Conservation (phyloP, 1,140 invertebrate genomes). For the Planococcus citri region DNA sequence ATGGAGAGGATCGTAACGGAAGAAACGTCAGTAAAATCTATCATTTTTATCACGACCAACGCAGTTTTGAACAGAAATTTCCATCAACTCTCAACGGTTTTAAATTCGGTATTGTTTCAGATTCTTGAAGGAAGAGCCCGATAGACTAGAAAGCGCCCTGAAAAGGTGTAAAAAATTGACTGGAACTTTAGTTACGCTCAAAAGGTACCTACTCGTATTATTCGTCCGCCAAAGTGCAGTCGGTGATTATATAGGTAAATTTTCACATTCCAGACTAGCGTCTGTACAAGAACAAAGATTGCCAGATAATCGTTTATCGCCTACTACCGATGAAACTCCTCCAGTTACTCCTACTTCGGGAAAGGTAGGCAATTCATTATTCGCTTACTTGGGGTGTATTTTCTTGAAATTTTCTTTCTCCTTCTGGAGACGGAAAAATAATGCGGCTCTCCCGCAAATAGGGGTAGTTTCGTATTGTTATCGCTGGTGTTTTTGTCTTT, state of each 20-base stretch:
- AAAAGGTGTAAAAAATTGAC: conserved; percentile 91
- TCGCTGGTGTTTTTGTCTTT: too few relatives aligned
- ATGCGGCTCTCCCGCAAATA: neutral
- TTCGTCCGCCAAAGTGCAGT: neutral
- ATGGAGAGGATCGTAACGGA: conserved; percentile 89
- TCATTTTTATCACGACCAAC: too few relatives aligned
- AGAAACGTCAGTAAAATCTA: conserved; percentile 54
- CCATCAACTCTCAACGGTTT: neutral
- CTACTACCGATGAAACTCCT: conserved; percentile 44
- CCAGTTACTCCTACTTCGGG: conserved; percentile 49
- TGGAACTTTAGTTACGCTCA: conserved; percentile 87
- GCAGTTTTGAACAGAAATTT: conserved; percentile 19
- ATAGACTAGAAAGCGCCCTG: conserved; percentile 76
- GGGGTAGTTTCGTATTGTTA: too few relatives aligned
- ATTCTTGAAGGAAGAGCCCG: conserved; percentile 90
- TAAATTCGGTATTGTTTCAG: conserved; percentile 30
- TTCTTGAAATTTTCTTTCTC: neutral
- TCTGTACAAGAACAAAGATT: conserved; percentile 87
- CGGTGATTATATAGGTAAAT: too few relatives aligned
- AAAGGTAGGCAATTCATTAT: conserved; percentile 40
- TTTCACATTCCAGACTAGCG: conserved; percentile 53
- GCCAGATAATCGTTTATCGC: conserved; percentile 49
- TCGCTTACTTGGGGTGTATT: too few relatives aligned
- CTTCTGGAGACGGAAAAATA: neutral
- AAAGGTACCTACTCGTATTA: too few relatives aligned